phyloP scores from a whole-genome alignment of 2,113 vertebrate species.

The Burhinus bistriatus region DNA sequence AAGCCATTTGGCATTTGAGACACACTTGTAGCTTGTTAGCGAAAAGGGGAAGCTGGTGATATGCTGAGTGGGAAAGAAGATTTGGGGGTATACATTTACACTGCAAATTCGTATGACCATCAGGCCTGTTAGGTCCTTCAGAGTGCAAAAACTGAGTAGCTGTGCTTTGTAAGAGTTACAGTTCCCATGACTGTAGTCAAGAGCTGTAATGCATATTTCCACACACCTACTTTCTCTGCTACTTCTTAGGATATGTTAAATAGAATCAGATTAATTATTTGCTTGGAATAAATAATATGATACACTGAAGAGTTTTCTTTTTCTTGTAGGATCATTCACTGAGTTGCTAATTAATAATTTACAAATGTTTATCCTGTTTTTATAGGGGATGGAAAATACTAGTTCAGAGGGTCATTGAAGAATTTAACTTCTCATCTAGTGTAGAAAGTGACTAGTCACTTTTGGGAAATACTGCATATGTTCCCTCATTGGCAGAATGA shows the following conservation, averaged over 20 bases:
- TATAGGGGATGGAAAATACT: background rate
- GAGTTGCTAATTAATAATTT: background rate
- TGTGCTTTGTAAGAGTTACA: background rate
- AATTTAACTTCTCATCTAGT: background rate
- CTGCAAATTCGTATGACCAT: background rate
- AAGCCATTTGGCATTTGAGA: background rate
- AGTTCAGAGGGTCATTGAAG: background rate
- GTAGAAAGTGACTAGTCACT: background rate
- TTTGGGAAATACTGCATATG: background rate
- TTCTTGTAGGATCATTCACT: background rate
- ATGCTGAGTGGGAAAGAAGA: background rate
- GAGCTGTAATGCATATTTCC: background rate
- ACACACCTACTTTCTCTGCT: background rate
- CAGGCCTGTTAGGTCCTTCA: background rate
- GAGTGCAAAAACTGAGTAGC: background rate
- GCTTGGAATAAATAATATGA: background rate
- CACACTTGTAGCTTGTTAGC: background rate
- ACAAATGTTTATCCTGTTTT: background rate
- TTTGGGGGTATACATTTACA: background rate
- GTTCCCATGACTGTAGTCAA: background rate
- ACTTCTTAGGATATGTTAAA: background rate
- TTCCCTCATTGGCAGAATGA: background rate
- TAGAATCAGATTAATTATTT: background rate
- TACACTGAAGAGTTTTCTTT: background rate
- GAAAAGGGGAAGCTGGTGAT: background rate